Conservation (phyloP, 2,113 vertebrate species). For the Dendropsophus ebraccatus region DNA sequence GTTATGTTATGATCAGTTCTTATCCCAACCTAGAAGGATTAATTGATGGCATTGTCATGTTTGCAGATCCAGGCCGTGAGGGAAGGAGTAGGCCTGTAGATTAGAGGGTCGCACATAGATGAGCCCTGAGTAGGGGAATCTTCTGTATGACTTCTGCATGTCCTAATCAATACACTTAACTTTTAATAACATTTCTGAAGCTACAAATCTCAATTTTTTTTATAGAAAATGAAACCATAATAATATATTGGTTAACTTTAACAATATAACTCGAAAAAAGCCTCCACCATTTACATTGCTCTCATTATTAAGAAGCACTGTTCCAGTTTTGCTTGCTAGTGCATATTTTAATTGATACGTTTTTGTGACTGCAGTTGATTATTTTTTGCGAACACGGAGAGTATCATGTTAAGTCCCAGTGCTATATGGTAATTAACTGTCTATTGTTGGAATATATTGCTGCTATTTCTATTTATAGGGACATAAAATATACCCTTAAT, state of each 20-base stretch:
- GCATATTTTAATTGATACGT: slow-evolving; percentile 47
- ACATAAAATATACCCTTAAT: slow-evolving; percentile 23
- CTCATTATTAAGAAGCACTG: slow-evolving; percentile 14
- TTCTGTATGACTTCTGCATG: too few relatives aligned
- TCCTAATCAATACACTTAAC: too few relatives aligned
- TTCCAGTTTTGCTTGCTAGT: slow-evolving; percentile 12
- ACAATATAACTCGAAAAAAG: neutral
- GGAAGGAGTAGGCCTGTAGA: too few relatives aligned
- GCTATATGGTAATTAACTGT: slow-evolving; percentile 53
- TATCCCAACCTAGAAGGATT: too few relatives aligned
- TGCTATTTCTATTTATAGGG: slow-evolving; percentile 23
- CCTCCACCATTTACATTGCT: neutral
- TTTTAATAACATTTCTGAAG: too few relatives aligned
- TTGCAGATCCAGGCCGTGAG: too few relatives aligned
- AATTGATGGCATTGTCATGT: too few relatives aligned
- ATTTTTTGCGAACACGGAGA: slow-evolving; percentile 39
- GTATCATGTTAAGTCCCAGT: slow-evolving; percentile 33
- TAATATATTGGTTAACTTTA: neutral
- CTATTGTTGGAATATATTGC: slow-evolving; percentile 51
- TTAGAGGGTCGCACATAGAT: too few relatives aligned
- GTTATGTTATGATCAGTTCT: too few relatives aligned
- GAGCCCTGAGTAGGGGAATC: too few relatives aligned
- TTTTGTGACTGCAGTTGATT: slow-evolving; percentile 47
- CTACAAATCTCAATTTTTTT: too few relatives aligned
- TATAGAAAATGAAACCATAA: too few relatives aligned